These are phyloP conservation scores for Sinocyclocheilus anshuiensis DNA, from an alignment of 2,113 vertebrate species.

Conservation along the genomic window DNA sequence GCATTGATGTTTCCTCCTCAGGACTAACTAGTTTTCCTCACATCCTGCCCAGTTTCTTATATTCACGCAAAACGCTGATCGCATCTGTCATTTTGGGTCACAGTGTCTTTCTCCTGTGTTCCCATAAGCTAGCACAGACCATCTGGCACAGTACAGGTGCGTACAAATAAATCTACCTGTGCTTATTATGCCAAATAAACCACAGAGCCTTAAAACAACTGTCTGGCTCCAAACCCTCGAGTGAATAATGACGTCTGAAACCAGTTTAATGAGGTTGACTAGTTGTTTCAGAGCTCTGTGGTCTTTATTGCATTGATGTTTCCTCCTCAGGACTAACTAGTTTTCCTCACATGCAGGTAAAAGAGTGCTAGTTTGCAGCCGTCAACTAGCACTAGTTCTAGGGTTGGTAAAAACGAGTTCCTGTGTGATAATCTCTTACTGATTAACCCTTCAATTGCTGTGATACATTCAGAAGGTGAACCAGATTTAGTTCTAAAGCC, in stretches of 20 bases:
- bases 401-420: slow-evolving; percentile 33
- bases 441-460: slow-evolving; percentile 67
- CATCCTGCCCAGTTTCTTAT: slow-evolving; percentile 49
- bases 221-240: too few relatives aligned
- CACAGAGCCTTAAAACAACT: slow-evolving; percentile 54
- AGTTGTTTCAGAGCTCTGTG: neutral
- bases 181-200: slow-evolving; percentile 46
- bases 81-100: neutral
- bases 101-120: neutral
- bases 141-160: neutral
- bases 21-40: slow-evolving; percentile 42
- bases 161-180: slow-evolving; percentile 27
- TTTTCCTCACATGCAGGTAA: slow-evolving; percentile 59
- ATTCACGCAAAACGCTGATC: too few relatives aligned
- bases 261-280: neutral
- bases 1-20: slow-evolving; percentile 4
- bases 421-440: slow-evolving; percentile 61
- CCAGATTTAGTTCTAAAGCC: neutral
- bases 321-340: slow-evolving; percentile 32
- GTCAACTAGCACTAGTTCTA: slow-evolving; percentile 52
- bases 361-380: slow-evolving; percentile 49
- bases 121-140: slow-evolving; percentile 4
- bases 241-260: neutral
- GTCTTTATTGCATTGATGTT: neutral
- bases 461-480: slow-evolving; percentile 27